Conservation (phyloP, 2,888 invertebrate genomes). For the Dicyrtoma fusca region DNA sequence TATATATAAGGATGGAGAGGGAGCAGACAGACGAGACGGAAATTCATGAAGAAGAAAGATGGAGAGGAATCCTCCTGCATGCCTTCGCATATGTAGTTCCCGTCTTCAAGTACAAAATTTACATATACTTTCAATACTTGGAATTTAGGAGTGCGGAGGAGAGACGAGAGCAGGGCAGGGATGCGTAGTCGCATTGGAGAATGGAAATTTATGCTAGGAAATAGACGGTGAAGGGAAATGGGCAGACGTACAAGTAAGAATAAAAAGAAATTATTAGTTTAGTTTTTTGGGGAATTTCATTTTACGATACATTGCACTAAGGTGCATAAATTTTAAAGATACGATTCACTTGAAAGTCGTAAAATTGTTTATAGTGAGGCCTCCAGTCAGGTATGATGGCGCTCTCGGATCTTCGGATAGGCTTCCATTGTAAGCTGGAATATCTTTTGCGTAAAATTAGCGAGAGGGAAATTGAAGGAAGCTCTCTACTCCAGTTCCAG, state of each 20-base stretch:
- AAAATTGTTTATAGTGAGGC: conserved; percentile 14
- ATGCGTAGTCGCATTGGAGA: conserved; percentile 21
- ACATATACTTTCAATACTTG: conserved; percentile 19
- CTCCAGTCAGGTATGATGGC: neutral
- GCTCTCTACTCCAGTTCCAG: too few species aligned
- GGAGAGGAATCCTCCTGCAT: conserved; percentile 6
- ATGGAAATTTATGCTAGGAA: conserved; percentile 17
- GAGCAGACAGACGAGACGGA: too few species aligned
- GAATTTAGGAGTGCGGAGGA: too few species aligned
- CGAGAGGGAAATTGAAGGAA: too few species aligned
- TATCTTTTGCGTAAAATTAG: too few species aligned
- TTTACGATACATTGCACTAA: conserved; percentile 14
- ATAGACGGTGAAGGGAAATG: neutral
- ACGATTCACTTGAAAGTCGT: conserved; percentile 17
- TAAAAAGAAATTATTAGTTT: conserved; percentile 18
- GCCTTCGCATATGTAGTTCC: neutral
- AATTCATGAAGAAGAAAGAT: too few species aligned
- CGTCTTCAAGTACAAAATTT: conserved; percentile 5
- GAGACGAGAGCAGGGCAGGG: conserved; percentile 2
- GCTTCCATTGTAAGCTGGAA: too few species aligned
- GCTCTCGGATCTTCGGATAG: too few species aligned
- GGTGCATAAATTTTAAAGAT: conserved; percentile 7
- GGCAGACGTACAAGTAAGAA: neutral
- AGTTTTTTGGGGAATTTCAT: conserved; percentile 13
- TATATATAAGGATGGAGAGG: too few species aligned